Evolutionary conservation across 2,888 invertebrate species (phyloP).

Genomic region (Drosophila lacicola): DNA sequence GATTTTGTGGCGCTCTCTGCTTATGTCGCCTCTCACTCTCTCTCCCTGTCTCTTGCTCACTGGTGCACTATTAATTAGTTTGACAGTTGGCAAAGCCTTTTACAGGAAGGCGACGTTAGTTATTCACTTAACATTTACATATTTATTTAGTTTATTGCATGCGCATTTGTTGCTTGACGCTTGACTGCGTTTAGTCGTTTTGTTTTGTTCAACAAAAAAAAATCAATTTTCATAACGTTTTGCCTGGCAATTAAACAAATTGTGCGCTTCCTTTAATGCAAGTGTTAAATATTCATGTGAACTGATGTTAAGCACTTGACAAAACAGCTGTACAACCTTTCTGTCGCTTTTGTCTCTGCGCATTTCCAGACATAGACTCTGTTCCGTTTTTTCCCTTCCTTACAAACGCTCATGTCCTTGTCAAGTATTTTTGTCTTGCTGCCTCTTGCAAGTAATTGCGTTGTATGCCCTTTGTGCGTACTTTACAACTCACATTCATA

Average conservation of each 20-base stretch:
- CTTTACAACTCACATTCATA: conserved; percentile 24
- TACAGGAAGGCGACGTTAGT: conserved; percentile 43
- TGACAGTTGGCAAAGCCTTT: conserved; percentile 36
- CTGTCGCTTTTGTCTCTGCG: conserved; percentile 16
- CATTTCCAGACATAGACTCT: conserved; percentile 12
- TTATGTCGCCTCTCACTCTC: neutral
- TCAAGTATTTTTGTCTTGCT: conserved; percentile 54
- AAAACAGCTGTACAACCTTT: conserved; percentile 24
- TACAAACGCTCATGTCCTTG: conserved; percentile 50
- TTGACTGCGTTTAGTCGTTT: conserved; percentile 35
- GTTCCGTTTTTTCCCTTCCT: neutral
- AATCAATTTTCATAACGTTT: conserved; percentile 55
- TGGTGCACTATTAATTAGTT: conserved; percentile 39
- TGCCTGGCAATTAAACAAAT: conserved; percentile 61
- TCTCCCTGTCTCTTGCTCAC: neutral
- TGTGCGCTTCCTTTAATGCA: conserved; percentile 60
- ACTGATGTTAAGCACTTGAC: conserved; percentile 9
- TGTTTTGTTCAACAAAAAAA: conserved; percentile 13
- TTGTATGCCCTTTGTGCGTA: conserved; percentile 31
- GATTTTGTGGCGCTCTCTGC: conserved; percentile 25
- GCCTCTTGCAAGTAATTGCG: conserved; percentile 55
- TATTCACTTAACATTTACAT: conserved; percentile 40
- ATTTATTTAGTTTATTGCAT: conserved; percentile 46
- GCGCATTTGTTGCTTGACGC: conserved; percentile 25
- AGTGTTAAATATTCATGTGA: conserved; percentile 55